These are phyloP conservation scores for Eudorcas thomsonii DNA, from an alignment of 2,113 vertebrate genomes.

Conservation along the genomic window DNA sequence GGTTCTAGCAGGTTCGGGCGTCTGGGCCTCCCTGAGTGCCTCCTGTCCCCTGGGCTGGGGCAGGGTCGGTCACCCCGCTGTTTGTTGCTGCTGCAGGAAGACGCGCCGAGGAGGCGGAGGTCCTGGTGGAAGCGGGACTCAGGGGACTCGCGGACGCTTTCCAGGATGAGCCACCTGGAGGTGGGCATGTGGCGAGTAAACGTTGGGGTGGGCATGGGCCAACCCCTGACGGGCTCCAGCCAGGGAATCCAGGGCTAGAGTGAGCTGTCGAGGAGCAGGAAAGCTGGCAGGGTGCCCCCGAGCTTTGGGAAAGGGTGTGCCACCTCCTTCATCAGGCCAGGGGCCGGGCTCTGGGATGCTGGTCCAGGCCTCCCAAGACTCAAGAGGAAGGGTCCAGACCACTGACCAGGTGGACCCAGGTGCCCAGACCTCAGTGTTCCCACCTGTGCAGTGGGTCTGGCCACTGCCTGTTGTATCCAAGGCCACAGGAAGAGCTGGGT, in stretches of 20 bases:
- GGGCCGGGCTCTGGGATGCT: rapidly evolving
- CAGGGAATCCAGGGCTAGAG: rapidly evolving
- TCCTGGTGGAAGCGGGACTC: slow-evolving; percentile 69
- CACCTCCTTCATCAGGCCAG: neutral
- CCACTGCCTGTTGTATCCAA: neutral
- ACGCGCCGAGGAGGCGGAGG: slow-evolving; percentile 64
- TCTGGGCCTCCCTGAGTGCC: rapidly evolving
- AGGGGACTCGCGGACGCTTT: slow-evolving; percentile 76
- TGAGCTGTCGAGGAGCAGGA: neutral
- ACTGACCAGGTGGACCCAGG: neutral
- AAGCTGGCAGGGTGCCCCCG: rapidly evolving
- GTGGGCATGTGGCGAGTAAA: slow-evolving; percentile 74
- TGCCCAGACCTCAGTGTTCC: neutral
- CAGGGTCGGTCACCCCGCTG: neutral
- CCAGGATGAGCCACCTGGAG: slow-evolving; percentile 88
- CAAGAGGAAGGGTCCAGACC: rapidly evolving
- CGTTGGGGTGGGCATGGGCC: rapidly evolving
- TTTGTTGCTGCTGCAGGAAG: slow-evolving; percentile 72
- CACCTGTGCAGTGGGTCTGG: rapidly evolving
- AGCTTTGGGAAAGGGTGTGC: neutral
- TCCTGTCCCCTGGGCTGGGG: neutral
- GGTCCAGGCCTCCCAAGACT: neutral
- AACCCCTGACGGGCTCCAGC: rapidly evolving
- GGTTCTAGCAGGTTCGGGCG: neutral
- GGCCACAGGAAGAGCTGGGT: rapidly evolving